Conservation (phyloP, 2,113 vertebrate genomes). For the Gambusia affinis region DNA sequence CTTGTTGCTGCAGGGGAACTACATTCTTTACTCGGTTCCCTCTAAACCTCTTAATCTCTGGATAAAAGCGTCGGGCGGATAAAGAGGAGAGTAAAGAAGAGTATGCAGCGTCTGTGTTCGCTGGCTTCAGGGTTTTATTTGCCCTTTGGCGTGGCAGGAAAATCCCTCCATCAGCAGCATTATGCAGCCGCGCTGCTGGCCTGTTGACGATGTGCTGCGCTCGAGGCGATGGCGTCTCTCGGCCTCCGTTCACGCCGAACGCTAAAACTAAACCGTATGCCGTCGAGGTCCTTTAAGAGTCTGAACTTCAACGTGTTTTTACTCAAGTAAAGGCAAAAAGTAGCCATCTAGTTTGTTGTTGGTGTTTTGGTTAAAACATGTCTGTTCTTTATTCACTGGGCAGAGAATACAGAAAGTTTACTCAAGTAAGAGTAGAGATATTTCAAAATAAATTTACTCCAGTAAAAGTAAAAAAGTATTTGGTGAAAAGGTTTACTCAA, state of each 20-base stretch:
- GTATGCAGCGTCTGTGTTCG: slow-evolving; percentile 47
- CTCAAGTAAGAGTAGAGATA: too few species aligned
- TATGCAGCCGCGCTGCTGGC: slow-evolving; percentile 11
- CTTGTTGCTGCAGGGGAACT: slow-evolving; percentile 51
- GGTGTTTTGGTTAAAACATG: too few species aligned
- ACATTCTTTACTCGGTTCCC: slow-evolving; percentile 38
- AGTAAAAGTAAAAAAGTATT: too few species aligned
- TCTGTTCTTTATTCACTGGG: too few species aligned
- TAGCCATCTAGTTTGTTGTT: too few species aligned
- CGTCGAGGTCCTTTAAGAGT: too few species aligned
- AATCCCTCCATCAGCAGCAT: slow-evolving; percentile 48
- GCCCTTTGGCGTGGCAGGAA: slow-evolving; percentile 47
- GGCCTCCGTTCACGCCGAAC: slow-evolving; percentile 19
- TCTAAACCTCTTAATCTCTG: slow-evolving; percentile 67
- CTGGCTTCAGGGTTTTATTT: slow-evolving; percentile 52
- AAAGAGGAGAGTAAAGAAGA: slow-evolving; percentile 46
- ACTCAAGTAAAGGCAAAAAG: too few species aligned
- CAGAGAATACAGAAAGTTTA: too few species aligned
- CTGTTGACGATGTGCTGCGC: slow-evolving; percentile 34
- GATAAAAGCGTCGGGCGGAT: slow-evolving; percentile 55
- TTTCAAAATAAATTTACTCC: too few species aligned
- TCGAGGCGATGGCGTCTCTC: slow-evolving; percentile 33
- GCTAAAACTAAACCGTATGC: slow-evolving; percentile 36
- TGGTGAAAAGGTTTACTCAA: too few species aligned
- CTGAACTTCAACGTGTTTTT: too few species aligned